Conservation (phyloP, 23 tunicate species). For the Ciona savignyi region DNA sequence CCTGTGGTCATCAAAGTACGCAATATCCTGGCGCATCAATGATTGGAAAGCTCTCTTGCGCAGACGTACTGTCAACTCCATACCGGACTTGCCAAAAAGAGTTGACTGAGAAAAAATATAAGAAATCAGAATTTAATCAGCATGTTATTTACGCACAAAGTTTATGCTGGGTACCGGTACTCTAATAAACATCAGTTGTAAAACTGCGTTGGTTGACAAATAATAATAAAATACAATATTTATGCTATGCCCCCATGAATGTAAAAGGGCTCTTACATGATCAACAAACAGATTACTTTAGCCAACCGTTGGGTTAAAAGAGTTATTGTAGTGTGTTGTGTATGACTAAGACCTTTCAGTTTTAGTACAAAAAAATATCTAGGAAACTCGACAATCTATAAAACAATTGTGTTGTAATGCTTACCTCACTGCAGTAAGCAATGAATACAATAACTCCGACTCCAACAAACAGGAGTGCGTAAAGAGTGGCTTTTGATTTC, state of each 20-base stretch:
- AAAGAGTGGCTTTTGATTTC: conserved; percentile 19
- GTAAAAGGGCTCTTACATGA: no score
- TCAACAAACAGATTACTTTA: neutral
- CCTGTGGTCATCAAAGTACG: conserved; percentile 81
- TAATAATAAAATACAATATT: no score
- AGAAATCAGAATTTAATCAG: no score
- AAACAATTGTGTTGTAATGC: no score
- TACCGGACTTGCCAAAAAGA: conserved; percentile 79
- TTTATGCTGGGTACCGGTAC: no score
- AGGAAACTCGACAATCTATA: no score
- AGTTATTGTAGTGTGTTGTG: no score
- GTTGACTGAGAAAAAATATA: conserved; percentile 30
- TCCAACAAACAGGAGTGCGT: conserved; percentile 37
- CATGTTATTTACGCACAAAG: no score
- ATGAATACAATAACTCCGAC: conserved; percentile 65
- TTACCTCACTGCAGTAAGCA: conserved; percentile 50
- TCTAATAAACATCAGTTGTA: no score
- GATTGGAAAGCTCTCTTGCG: conserved; percentile 51
- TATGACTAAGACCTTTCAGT: no score
- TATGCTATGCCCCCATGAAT: no score
- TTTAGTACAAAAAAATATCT: no score
- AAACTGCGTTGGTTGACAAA: neutral
- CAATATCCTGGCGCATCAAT: conserved; percentile 62
- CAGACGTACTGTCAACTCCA: conserved; percentile 71
- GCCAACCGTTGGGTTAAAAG: neutral